Evolutionary conservation across 53 echinoderm and acorn worm species (phyloP), one percentile per base, ranked within the genome.

Genomic region (Temnopleurus reevesii): DNA sequence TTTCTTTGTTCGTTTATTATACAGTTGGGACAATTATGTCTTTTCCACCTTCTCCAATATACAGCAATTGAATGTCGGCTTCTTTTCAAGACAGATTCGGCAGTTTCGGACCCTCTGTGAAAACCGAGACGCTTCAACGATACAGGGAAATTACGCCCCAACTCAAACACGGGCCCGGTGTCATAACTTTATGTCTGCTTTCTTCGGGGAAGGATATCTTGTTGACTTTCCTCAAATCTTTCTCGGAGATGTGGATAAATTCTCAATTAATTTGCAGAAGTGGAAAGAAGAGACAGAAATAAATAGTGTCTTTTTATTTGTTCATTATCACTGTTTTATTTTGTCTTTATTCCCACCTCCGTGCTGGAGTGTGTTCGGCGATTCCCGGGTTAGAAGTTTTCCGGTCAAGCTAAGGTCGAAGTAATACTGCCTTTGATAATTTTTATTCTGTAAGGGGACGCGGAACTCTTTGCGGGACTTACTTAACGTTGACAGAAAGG

Each of bases 231-330:
- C 25, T 12, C 58, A 85, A 85, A 85, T 85, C 85, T 24, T 46
- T 60, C 85, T 15, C 49, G 25, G 85, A 85, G 46, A 59, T 85
- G 85, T 85, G 85, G 85, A 60, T 85, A 85, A 85, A 85, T 60
- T 85, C 60, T 60, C 85, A 85, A 85, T 85, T 85, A 85, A 85
- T 85, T 85, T 85, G 43, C 61, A 36, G 26, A 55, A 83, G 83
- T 56, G 83, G 83, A 83, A 83, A 83, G 54, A 53, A 53, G 83
- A 83, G 36, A 35, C 47, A 29, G 38, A 41, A 41, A 27, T 25
- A 26, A 18, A 81, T 23, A 29, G 23, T 83, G 54, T 55, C 83
- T 83, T 83, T 55, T 83, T 83, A 83, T 83, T 83, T 83, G 31
- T 53, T 38, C 56, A 55, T 55, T 46, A 31, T 71, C 71, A 8